Base-by-base conservation (phyloP, 2,113 vertebrate species). In the Puffinus mauretanicus region DNA sequence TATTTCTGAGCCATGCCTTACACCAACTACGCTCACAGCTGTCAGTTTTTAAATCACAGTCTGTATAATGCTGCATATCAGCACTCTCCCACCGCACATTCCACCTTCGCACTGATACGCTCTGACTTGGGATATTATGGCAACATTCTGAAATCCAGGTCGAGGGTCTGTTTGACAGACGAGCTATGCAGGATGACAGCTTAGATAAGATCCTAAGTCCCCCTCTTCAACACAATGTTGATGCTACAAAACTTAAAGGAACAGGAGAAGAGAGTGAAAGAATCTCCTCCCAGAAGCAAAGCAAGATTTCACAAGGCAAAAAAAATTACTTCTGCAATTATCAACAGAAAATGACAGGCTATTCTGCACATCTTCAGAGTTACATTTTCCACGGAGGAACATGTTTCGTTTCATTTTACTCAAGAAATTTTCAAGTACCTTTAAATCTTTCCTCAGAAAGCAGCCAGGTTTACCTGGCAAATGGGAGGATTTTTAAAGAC, bases 211-310 rank as follows among this genome's bases (percentile, higher is more conserved):
- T 17, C 54, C 0, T 1, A 20, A 47, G 3, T 17, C 70, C 15
- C 40, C 42, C 57, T 75, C 75, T 78, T 61, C 64, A 66, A 67
- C 64, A 60, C 38, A 22, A 2, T 1, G 9, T 15, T 9, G 38
- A 30, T 25, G 72, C 52, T 44, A 2, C 29, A 42, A 25, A 54
- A 7, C 73, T 75, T 58, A 22, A 38, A 87, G 69, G 49, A 86
- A 34, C 27, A 1, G 24, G 29, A 47, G 10, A 57, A 24, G 6
- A 29, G 13, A 40, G 20, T 1, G 13, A 42, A 38, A 4, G 54
- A 52, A 24, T 90, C 86, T 83, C 77, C 82, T 76, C 79, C 80
- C 82, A 73, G 34, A 84, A 93, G 49, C 86, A 92, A 91, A 94
- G 82, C 42, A 57, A 66, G 54, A 77, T 93, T 90, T 65, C 88